Base-by-base conservation (phyloP, 2,888 invertebrate species). In the Erebia ligea region DNA sequence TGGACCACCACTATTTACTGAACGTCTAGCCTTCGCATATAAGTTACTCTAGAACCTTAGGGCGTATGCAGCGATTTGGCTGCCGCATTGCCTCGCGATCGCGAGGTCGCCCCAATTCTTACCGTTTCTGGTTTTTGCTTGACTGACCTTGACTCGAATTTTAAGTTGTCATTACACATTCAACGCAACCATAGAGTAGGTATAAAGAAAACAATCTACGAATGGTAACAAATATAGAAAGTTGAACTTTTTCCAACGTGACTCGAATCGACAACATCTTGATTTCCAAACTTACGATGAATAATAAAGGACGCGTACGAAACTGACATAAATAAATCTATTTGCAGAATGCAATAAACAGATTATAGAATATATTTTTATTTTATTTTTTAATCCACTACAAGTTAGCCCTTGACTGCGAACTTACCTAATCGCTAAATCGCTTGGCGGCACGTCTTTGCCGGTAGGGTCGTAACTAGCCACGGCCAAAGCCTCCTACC, bases 161-260 rank as follows among this genome's bases (percentile, higher is more conserved):
- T 86, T 87, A 86, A 87, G 86, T 88, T 87, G 84, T 84, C 84
- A 86, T 87, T 87, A 86, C 84, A 84, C 82, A 87, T 87, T 86
- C 83, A 77, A 80, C 79, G 74, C 81, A 78, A 61, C 45, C 67
- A 54, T 67, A 67, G 15, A 34, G 79, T 79, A 59, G 13, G 42
- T 19, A 61, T 40, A 76, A 77, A 81, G 79, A 82, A 81, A 76
- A 52, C 56, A 57, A 57, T 13, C 1, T 82, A 84, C 80, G 84
- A 48, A 62, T 82, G 81, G 79, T 76, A 77, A 62, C 82, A 80
- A 81, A 80, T 82, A 82, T 86, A 89, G 92, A 92, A 91, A 92
- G 91, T 81, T 83, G 77, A 79, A 87, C 87, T 87, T 86, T 89
- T 89, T 81, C 84, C 81, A 71, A 85, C 90, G 90, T 91, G 91